A percentile compares a stretch with the other conserved stretches of the same genome.
Evolutionary conservation across 2,113 vertebrate species (phyloP).

Genomic region (Sterrhoptilus dennistouni): DNA sequence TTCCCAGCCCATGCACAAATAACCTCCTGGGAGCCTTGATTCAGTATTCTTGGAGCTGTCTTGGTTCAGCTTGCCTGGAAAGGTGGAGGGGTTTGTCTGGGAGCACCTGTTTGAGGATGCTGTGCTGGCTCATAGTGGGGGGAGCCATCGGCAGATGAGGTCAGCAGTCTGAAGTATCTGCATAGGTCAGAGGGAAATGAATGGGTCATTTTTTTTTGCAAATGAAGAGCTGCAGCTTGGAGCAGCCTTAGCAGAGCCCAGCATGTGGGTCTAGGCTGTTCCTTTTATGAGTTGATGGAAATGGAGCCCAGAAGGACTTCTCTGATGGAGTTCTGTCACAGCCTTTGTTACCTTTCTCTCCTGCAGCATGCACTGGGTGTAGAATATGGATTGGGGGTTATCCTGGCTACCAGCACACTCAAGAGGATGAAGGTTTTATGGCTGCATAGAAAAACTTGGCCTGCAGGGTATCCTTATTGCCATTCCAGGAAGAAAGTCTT

Average conservation of each 20-base stretch:
- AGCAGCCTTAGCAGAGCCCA: constrained; percentile 44
- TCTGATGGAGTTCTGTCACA: constrained; percentile 15
- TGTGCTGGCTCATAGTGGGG: neutral
- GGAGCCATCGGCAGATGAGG: neutral
- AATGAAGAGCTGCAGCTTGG: constrained; percentile 46
- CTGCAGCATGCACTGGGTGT: neutral
- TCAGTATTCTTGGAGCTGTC: neutral
- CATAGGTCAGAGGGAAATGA: constrained; percentile 31
- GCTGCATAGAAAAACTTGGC: neutral
- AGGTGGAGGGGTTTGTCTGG: neutral
- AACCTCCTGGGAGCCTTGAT: neutral
- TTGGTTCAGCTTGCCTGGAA: neutral
- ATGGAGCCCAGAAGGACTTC: constrained; percentile 36
- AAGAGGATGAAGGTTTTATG: neutral
- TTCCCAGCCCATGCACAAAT: neutral
- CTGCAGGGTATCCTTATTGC: neutral
- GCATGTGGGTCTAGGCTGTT: constrained; percentile 55
- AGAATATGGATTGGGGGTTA: neutral
- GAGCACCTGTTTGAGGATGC: constrained; percentile 31
- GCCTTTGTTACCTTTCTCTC: constrained; percentile 31
- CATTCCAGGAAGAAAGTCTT: neutral
- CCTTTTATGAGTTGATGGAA: constrained; percentile 51
- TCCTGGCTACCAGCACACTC: neutral
- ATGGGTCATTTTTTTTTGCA: constrained; percentile 62
- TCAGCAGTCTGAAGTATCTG: constrained; percentile 23